Evolutionary conservation across 2,113 vertebrate species (phyloP).

Genomic region (Budorcas taxicolor): DNA sequence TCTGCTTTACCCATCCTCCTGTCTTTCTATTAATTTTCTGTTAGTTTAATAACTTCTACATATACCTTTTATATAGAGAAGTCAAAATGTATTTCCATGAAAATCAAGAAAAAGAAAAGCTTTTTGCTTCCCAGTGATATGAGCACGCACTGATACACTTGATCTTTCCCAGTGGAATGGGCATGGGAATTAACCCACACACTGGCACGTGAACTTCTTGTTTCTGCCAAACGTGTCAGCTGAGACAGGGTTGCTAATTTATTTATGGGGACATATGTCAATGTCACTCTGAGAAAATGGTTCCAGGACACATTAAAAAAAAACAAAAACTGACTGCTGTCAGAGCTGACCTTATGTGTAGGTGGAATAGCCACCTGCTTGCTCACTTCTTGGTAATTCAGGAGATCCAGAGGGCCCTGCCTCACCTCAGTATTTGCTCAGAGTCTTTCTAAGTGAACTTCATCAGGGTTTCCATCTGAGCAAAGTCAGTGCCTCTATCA

Average conservation of each 20-base stretch:
- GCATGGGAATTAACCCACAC: slow-evolving; percentile 50
- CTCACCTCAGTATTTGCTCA: not conserved
- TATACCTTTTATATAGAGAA: not conserved
- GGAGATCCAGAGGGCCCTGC: not conserved
- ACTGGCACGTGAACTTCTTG: slow-evolving; percentile 60
- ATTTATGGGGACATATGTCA: slow-evolving; percentile 73
- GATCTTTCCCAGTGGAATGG: slow-evolving; percentile 39
- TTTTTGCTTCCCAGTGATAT: not conserved
- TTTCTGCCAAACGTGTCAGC: slow-evolving; percentile 67
- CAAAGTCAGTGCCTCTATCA: not conserved
- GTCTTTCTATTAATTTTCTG: not conserved
- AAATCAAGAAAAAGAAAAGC: not conserved
- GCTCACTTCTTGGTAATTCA: not conserved
- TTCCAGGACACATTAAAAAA: slow-evolving; percentile 12
- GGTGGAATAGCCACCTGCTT: slow-evolving; percentile 25
- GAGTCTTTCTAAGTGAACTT: not conserved
- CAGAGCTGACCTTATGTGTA: slow-evolving; percentile 36
- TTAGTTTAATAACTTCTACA: slow-evolving; percentile 7
- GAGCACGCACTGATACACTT: not conserved
- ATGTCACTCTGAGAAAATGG: slow-evolving; percentile 65
- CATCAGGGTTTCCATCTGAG: not conserved
- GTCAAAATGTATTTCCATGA: slow-evolving; percentile 4
- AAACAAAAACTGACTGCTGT: not conserved
- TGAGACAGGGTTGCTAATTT: slow-evolving; percentile 67
- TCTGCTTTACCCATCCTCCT: not conserved